Evolutionary conservation across 2,888 invertebrate species (phyloP), one percentile per base, ranked within the genome.

Genomic region (Tetrapedia diversipes): DNA sequence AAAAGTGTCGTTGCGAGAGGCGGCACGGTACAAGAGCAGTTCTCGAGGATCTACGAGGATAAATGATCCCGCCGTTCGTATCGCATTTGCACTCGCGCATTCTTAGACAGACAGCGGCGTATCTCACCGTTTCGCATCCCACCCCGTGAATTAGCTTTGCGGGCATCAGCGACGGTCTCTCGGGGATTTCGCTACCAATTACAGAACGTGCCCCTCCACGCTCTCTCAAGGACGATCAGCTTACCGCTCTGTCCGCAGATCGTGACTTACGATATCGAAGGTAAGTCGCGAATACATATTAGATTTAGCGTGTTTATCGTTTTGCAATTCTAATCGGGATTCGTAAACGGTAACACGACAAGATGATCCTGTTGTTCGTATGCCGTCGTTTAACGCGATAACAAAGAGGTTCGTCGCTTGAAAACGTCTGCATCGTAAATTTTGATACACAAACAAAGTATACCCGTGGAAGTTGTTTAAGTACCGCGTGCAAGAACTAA

Each of bases 1-100:
- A 10, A 68, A 60, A 65, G 75, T 75, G 66, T 66, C 47, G 43
- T 16, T 37, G 37, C 14, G 64, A 11, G 39, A 61, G 11, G 10
- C 64, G 49, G 16, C 32, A 49, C 56, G 64, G 19, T 49, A 39
- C 56, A 6, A 2, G n/a, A n/a, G n/a, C n/a, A n/a, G 22, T 27
- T 43, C 32, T 10, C 16, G 8, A 22, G 4, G 11, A 41, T 16
- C 54, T 32, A 10, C 3, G 45, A 27, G 54, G 41, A 73, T 11
- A 39, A 32, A 45, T 29, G 60, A 4, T n/a, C 34, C 19, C n/a
- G 67, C 19, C n/a, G 67, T 57, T 76, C 4, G 7, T 37, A 19
- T 24, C 32, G 57, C 34, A 1, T 7, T 34, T 27, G 43, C 27
- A 1, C 39, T 8, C 19, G 41, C 39, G 16, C 6, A 8, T 27